phyloP scores from a whole-genome alignment of 2,888 invertebrate genomes.

The Buathra laborator region DNA sequence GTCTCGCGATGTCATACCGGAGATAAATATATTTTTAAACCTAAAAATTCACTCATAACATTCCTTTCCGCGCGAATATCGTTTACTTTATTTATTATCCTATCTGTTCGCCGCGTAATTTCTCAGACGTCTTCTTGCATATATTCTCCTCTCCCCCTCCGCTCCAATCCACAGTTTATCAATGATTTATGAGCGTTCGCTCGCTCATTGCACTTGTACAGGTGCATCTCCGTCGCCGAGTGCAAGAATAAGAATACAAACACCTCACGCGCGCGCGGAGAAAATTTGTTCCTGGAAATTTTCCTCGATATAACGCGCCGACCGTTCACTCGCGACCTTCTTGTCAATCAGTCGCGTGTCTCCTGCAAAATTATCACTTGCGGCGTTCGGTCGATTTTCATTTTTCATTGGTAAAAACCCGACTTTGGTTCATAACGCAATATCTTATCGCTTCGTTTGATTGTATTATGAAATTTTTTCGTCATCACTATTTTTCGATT shows the following conservation, averaged over 20 bases:
- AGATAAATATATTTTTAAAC: background rate
- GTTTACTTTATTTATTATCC: background rate
- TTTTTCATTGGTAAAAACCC: background rate
- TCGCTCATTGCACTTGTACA: conserved; percentile 45
- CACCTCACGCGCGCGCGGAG: background rate
- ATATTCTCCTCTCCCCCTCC: background rate
- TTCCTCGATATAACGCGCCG: background rate
- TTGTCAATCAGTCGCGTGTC: conserved; percentile 26
- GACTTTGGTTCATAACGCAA: background rate
- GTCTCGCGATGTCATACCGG: background rate
- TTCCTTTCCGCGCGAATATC: background rate
- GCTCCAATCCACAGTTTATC: background rate
- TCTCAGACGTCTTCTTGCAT: background rate
- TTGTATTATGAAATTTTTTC: too few relatives aligned
- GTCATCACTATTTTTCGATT: too few relatives aligned
- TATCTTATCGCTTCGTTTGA: too few relatives aligned
- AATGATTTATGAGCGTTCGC: conserved; percentile 19
- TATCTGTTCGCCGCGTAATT: background rate
- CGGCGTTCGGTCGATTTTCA: conserved; percentile 24
- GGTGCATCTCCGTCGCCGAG: conserved; percentile 42
- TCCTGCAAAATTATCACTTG: conserved; percentile 15
- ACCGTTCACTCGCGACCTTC: conserved; percentile 41
- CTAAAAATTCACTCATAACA: background rate
- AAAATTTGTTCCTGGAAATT: conserved; percentile 55
- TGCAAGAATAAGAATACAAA: conserved; percentile 4